Conservation (phyloP, 2,113 vertebrate species). For the Haemorhous mexicanus region DNA sequence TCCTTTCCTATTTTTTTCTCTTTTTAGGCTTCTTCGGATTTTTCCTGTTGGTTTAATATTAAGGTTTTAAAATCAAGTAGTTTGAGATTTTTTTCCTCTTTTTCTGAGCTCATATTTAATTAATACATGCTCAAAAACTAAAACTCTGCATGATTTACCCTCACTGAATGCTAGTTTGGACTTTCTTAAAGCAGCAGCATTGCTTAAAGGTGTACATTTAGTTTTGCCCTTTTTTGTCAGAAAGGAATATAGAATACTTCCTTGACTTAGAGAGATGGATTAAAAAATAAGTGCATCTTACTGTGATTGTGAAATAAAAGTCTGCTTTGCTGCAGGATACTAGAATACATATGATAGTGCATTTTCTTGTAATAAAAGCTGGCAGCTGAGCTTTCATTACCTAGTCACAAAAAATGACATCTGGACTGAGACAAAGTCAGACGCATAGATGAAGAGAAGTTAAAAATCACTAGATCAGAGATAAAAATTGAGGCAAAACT, state of each 20-base stretch:
- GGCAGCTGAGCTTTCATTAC: constrained; percentile 56
- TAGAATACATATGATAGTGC: constrained; percentile 45
- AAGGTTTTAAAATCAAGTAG: neutral
- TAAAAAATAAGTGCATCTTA: constrained; percentile 53
- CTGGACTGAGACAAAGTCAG: constrained; percentile 37
- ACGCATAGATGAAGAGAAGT: neutral
- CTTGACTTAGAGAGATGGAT: constrained; percentile 39
- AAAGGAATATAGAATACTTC: constrained; percentile 33
- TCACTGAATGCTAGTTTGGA: constrained; percentile 27
- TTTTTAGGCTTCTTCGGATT: neutral
- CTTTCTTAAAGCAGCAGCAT: constrained; percentile 45
- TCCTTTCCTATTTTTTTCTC: neutral
- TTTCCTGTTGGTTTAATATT: neutral
- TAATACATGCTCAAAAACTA: neutral
- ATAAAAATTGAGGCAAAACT: neutral
- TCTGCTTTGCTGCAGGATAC: constrained; percentile 58
- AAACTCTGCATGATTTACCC: neutral
- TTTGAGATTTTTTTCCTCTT: neutral
- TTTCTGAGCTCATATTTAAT: constrained; percentile 14
- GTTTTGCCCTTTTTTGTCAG: constrained; percentile 26
- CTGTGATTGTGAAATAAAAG: constrained; percentile 52
- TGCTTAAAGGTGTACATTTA: constrained; percentile 39
- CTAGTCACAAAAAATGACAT: constrained; percentile 45
- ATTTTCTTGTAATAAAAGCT: constrained; percentile 58
- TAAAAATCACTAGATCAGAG: constrained; percentile 17